Evolutionary conservation across 2,888 invertebrate species (phyloP).

Genomic region (Bunonema sp.): DNA sequence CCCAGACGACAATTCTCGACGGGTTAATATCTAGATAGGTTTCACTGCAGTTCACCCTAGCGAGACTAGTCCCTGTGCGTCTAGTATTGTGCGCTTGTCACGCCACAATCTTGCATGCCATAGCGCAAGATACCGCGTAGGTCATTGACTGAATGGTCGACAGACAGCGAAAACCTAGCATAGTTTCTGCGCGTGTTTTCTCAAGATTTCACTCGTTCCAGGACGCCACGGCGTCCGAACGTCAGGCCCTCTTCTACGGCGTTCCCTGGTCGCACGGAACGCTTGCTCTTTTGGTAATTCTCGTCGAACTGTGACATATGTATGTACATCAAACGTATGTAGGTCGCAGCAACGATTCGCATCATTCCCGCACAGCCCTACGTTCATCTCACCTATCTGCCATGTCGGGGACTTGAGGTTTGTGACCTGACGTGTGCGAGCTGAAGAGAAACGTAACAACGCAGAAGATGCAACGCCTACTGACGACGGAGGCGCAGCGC

Average conservation of each 20-base stretch:
- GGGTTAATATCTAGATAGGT: too few relatives aligned
- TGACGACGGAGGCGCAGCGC: slow-evolving; percentile 51
- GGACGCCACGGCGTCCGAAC: slow-evolving; percentile 48
- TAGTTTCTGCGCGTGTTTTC: background rate
- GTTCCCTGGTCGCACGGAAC: slow-evolving; percentile 75
- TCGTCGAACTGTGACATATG: background rate
- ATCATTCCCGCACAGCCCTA: slow-evolving; percentile 60
- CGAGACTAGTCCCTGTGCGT: too few relatives aligned
- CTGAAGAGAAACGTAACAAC: background rate
- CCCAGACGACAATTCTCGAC: too few relatives aligned
- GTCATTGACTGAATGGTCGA: too few relatives aligned
- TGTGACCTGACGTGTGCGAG: background rate
- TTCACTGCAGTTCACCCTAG: too few relatives aligned
- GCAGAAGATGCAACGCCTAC: slow-evolving; percentile 50
- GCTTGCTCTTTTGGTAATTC: slow-evolving; percentile 47
- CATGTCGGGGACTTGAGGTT: slow-evolving; percentile 47
- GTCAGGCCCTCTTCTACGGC: slow-evolving; percentile 62
- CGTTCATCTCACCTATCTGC: slow-evolving; percentile 55
- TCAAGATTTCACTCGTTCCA: slow-evolving; percentile 2
- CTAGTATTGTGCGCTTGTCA: background rate
- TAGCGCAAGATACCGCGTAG: background rate
- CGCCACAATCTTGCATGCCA: background rate
- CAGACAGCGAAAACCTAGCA: background rate
- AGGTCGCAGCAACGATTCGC: slow-evolving; percentile 55
- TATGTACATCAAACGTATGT: background rate